A percentile compares a stretch with the other conserved stretches of the same genome.
phyloP scores from a whole-genome alignment of 2,113 vertebrate species.

The Neolamprologus falcicula region DNA sequence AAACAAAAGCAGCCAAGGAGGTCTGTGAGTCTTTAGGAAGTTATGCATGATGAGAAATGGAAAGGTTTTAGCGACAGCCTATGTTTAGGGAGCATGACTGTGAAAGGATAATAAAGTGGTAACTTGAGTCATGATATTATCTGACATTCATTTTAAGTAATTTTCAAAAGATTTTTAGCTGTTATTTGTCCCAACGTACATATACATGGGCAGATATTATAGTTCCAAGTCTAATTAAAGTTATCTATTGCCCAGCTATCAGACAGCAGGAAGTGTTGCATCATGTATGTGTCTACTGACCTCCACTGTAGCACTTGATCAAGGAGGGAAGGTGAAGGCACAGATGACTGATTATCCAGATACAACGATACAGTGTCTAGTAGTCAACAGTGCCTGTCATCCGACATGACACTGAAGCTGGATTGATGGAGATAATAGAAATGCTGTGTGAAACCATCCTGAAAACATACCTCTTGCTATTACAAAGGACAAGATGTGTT shows the following conservation, averaged over 20 bases:
- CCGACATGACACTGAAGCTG: neutral
- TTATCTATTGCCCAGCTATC: neutral
- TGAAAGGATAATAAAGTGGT: neutral
- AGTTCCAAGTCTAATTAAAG: neutral
- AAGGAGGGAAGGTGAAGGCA: conserved; percentile 4
- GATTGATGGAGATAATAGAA: neutral
- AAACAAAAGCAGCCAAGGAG: conserved; percentile 19
- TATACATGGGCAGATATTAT: neutral
- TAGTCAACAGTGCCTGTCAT: conserved; percentile 3
- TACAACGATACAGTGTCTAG: neutral
- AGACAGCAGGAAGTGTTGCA: neutral
- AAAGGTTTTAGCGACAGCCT: conserved; percentile 13
- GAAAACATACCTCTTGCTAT: neutral
- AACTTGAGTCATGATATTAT: neutral
- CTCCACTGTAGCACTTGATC: neutral
- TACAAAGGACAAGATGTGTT: neutral
- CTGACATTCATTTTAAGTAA: neutral
- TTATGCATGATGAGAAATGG: neutral
- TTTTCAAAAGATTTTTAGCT: neutral
- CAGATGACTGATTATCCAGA: conserved; percentile 22
- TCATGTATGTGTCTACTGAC: neutral
- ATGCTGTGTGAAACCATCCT: neutral
- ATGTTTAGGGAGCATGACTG: neutral
- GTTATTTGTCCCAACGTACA: neutral
- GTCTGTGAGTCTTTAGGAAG: neutral